Evolutionary conservation across 2,113 vertebrate genomes (phyloP), one percentile per base, ranked within the genome.

Genomic region (Synchiropus splendidus): DNA sequence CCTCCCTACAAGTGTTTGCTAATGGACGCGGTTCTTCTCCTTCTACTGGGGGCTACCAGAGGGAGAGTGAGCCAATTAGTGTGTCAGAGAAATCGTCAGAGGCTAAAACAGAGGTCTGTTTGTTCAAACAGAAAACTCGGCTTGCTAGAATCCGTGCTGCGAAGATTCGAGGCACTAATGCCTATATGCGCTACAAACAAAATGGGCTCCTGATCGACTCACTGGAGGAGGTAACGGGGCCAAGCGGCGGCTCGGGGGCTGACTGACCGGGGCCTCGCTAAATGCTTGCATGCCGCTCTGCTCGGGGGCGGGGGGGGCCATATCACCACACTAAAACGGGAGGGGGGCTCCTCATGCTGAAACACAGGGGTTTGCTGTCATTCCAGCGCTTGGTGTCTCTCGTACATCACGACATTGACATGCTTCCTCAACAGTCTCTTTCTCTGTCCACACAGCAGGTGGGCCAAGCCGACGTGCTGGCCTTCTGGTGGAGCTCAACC

Each of bases 151-250:
- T 98, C 83, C 90, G 87, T 2, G 91, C 90, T n/a, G 78, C 84
- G 55, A 99, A 99, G 85, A 96, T 82, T 30, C 91, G 92, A 62
- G 95, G 90, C 10, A 89, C 92, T 66, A 97, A 89, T 46, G 92
- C 92, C 54, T 98, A 91, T 85, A 91, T 96, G 91, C 92, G 91
- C 85, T 98, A 91, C 88, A 97, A 99, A 86, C 84, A 89, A 72
- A 98, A 95, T 13, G 93, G 94, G 75, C 80, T 97, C 75, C 87
- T 93, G 76, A 89, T 79, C 64, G 81, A 94, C 76, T 81, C 85
- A 27, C 80, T 94, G 63, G 87, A 90, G 83, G 88, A 96, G 92
- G 95, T 99, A 81, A 54, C 64, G 56, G 61, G 67, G 67, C 68
- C 61, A 64, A 56, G 70, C 57, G 21, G 61, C 62, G 58, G 70